Conservation (phyloP, 2,888 invertebrate species). For the Parthenolecanium corni region DNA sequence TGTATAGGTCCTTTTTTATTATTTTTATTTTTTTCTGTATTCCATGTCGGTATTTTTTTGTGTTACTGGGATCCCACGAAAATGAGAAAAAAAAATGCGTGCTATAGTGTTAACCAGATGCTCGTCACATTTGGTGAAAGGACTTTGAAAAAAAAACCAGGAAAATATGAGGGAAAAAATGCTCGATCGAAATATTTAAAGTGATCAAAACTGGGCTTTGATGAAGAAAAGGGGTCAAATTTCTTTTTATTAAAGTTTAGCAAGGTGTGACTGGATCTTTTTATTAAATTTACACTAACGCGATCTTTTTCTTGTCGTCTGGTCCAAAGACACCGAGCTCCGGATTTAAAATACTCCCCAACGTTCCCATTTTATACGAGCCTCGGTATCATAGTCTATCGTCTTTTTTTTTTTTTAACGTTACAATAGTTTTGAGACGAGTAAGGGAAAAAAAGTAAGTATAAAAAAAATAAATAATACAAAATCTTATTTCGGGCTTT, state of each 20-base stretch:
- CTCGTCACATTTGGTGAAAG: not conserved
- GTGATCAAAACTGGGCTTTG: conserved; percentile 8
- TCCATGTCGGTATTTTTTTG: no score
- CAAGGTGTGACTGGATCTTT: conserved; percentile 25
- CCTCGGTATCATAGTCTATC: conserved; percentile 23
- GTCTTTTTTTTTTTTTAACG: not conserved
- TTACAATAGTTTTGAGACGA: no score
- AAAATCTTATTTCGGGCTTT: conserved; percentile 19
- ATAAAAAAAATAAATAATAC: not conserved
- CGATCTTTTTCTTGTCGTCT: conserved; percentile 8
- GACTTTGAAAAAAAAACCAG: not conserved
- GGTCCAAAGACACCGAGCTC: conserved; percentile 15
- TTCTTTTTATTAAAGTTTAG: conserved; percentile 25
- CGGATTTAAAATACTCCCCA: conserved; percentile 17
- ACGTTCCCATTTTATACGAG: conserved; percentile 4
- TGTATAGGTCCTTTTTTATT: no score
- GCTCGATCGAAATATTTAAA: conserved; percentile 16
- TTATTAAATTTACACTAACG: conserved; percentile 26
- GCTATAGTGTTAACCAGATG: conserved; percentile 15
- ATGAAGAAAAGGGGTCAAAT: conserved; percentile 25
- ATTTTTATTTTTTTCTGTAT: no score
- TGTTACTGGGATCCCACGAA: no score
- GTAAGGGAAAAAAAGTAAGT: no score
- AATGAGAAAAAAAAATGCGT: conserved; percentile 2
- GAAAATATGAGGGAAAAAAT: conserved; percentile 1